Evolutionary conservation across 1,140 invertebrate species (phyloP).

Genomic region (Rhysida immarginata): DNA sequence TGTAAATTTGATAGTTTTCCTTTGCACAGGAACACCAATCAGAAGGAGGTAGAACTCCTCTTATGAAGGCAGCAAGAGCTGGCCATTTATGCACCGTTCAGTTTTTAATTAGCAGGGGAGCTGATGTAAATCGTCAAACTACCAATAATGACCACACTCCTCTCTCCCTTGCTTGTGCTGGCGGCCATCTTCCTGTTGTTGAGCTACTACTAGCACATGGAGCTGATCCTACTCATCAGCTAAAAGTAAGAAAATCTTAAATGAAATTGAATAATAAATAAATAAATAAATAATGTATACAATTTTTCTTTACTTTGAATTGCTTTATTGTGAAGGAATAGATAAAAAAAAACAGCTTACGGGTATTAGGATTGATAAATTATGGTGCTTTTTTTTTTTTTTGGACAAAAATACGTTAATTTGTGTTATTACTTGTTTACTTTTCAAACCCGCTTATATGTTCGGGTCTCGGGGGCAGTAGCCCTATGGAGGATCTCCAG

Average conservation of each 20-base stretch:
- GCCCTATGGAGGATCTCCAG: too few species aligned
- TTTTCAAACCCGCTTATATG: too few species aligned
- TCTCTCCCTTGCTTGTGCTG: slow-evolving; percentile 88
- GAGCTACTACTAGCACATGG: slow-evolving; percentile 74
- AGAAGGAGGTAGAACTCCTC: slow-evolving; percentile 83
- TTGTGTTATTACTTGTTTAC: too few species aligned
- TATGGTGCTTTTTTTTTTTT: too few species aligned
- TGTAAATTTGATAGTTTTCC: background rate
- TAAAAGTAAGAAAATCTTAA: slow-evolving; percentile 46
- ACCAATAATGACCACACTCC: slow-evolving; percentile 97
- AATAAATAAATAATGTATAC: too few species aligned
- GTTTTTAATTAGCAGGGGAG: slow-evolving; percentile 82
- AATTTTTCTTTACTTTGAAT: too few species aligned
- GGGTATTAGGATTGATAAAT: too few species aligned
- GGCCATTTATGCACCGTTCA: slow-evolving; percentile 97
- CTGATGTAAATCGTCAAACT: slow-evolving; percentile 77
- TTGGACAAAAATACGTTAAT: too few species aligned
- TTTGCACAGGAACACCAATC: slow-evolving; percentile 62
- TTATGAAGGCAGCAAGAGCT: slow-evolving; percentile 98
- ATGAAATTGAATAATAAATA: too few species aligned
- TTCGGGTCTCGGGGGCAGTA: too few species aligned
- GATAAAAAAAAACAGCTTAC: too few species aligned
- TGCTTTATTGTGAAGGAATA: too few species aligned
- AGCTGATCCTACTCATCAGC: slow-evolving; percentile 87
- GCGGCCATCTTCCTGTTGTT: slow-evolving; percentile 83